These are phyloP conservation scores for Ligdia adustata DNA, from an alignment of 2,888 invertebrate species.

Conservation along the genomic window DNA sequence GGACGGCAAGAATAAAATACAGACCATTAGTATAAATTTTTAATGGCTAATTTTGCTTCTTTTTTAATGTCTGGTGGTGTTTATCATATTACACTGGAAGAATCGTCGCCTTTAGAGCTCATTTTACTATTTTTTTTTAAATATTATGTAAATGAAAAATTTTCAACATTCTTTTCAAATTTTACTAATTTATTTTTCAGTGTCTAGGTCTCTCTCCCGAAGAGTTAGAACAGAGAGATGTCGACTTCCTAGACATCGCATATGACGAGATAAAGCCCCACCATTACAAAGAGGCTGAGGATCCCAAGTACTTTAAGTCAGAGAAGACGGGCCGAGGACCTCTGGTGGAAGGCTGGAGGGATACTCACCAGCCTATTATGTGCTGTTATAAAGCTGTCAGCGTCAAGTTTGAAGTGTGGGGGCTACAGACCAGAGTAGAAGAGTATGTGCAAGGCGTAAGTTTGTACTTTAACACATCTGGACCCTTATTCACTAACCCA, in stretches of 20 bases:
- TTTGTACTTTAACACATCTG: too few species aligned
- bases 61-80: too few species aligned
- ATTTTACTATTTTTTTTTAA: too few species aligned
- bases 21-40: too few species aligned
- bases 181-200: too few species aligned
- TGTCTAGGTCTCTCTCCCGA: constrained; percentile 89
- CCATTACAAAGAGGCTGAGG: constrained; percentile 95
- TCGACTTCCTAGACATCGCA: constrained; percentile 94
- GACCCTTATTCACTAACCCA: too few species aligned
- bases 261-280: constrained; percentile 93
- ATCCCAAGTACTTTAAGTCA: constrained; percentile 93
- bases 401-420: constrained; percentile 96
- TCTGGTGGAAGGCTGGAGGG: constrained; percentile 92
- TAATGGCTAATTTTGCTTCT: too few species aligned
- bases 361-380: constrained; percentile 91
- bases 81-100: too few species aligned
- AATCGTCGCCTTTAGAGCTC: too few species aligned
- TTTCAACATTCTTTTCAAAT: too few species aligned
- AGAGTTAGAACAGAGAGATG: constrained; percentile 87
- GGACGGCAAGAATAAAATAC: too few species aligned
- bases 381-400: constrained; percentile 96
- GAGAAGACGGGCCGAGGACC: constrained; percentile 93
- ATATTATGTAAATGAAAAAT: too few species aligned
- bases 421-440: constrained; percentile 94
- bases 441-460: constrained; percentile 93